Base-by-base conservation (phyloP, 2,113 vertebrate species). In the Neomonachus schauinslandi region DNA sequence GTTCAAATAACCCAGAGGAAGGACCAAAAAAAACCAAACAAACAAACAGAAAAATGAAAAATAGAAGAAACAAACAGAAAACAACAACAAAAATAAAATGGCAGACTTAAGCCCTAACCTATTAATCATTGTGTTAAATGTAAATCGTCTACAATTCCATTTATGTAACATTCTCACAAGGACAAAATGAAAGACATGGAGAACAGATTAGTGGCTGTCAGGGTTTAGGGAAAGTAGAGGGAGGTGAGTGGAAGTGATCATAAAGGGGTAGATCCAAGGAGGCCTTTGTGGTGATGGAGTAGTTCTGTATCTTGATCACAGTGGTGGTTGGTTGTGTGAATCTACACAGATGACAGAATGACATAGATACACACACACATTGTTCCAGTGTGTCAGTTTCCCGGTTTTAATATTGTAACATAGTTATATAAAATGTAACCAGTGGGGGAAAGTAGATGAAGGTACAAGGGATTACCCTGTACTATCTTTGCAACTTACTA, bases 51-150 rank as follows among this genome's bases (percentile, higher is more conserved):
- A 24, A 82, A 65, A 71, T 77, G 33, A 72, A 57, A 86, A 92
- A 39, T 36, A 59, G 33, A 33, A 2, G 13, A 16, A 46, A 46
- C 42, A 92, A 74, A 83, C 19, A 49, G 42, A 21, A 93, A n/a
- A 83, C 26, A 65, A 69, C 7, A 76, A 49, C 14, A 95, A 94
- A 97, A 84, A 59, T n/a, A 36, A 91, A 93, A 88, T 51, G 36
- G 21, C 18, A 69, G 36, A 55, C 19, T 80, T n/a, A 79, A 92
- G 46, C 15, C 18, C 63, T 86, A 71, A n/a, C 26, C 53, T 69
- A 81, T 24, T 6, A 61, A 22, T 83, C 55, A 67, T 74, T 82
- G 55, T 13, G n/a, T 57, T 85, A 79, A 89, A 84, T 84, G 80
- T 84, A 61, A 84, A 57, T 55, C 8, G 8, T 36, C 31, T 74